Evolutionary conservation across 2,113 vertebrate genomes (phyloP).

Genomic region (Mobula hypostoma): DNA sequence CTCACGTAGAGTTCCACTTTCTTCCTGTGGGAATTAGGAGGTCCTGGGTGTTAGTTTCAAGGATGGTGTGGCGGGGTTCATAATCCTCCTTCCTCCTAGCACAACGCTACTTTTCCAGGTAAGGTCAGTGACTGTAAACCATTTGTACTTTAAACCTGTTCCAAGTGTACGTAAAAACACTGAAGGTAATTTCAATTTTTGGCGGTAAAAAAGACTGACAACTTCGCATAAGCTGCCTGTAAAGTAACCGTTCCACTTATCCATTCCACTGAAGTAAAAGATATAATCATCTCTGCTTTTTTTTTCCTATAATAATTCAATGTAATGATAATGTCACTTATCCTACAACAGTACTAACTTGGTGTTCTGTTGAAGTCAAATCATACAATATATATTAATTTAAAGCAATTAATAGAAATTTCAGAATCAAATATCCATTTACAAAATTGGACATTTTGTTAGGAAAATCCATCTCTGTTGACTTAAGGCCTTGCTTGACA

Average conservation of each 20-base stretch:
- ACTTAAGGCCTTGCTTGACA: neutral
- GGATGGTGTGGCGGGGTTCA: neutral
- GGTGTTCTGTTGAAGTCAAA: constrained; percentile 9
- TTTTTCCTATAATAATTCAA: neutral
- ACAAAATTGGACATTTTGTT: neutral
- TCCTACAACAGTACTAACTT: neutral
- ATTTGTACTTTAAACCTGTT: neutral
- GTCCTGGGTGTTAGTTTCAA: neutral
- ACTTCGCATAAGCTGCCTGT: neutral
- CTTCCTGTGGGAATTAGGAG: neutral
- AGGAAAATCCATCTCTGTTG: constrained; percentile 1
- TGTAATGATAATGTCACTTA: neutral
- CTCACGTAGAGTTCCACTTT: neutral
- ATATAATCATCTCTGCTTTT: neutral
- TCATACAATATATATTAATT: neutral
- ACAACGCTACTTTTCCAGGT: neutral
- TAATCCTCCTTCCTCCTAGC: neutral
- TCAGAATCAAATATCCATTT: neutral
- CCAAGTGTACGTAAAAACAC: neutral
- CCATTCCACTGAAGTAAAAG: neutral
- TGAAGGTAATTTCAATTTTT: neutral
- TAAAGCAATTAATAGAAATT: constrained; percentile 8
- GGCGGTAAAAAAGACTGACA: neutral
- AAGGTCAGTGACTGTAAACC: constrained; percentile 33
- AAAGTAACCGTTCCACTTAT: neutral